These are phyloP conservation scores for Hepsetus odoe DNA, from an alignment of 2,113 vertebrate genomes.

Conservation along the genomic window DNA sequence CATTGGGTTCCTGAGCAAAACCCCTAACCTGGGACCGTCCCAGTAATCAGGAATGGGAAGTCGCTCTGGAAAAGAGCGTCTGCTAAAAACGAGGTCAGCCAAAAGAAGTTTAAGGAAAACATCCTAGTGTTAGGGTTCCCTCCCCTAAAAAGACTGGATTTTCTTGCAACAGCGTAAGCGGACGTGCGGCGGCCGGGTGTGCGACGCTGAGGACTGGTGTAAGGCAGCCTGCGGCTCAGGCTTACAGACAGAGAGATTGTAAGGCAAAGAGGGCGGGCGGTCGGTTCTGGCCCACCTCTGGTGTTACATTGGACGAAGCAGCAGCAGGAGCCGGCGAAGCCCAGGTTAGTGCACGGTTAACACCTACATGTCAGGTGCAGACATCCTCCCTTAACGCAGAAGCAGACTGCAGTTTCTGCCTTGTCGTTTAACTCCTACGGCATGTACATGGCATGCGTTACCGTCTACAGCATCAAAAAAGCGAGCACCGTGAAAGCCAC, in stretches of 20 bases:
- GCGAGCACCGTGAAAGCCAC: slow-evolving; percentile 13
- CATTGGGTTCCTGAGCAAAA: no score
- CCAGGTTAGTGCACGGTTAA: slow-evolving; percentile 30
- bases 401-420: not conserved
- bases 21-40: no score
- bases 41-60: no score
- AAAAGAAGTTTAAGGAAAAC: no score
- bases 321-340: slow-evolving; percentile 4
- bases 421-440: slow-evolving; percentile 19
- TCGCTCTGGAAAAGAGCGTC: no score
- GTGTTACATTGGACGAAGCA: slow-evolving; percentile 13
- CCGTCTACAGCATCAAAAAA: slow-evolving; percentile 26
- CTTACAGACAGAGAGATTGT: slow-evolving; percentile 19
- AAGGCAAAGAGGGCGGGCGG: slow-evolving; percentile 27
- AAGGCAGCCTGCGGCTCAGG: slow-evolving; percentile 8
- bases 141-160: not conserved
- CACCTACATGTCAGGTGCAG: slow-evolving; percentile 11
- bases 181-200: not conserved
- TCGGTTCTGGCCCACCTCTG: not conserved
- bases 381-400: slow-evolving; percentile 27
- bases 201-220: slow-evolving; percentile 4
- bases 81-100: no score
- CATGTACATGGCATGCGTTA: slow-evolving; percentile 26
- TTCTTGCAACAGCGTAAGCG: not conserved
- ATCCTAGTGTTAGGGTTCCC: not conserved